Evolutionary conservation across 2,797 vertebrate species (phyloP).

Genomic region (Choloepus didactylus): DNA sequence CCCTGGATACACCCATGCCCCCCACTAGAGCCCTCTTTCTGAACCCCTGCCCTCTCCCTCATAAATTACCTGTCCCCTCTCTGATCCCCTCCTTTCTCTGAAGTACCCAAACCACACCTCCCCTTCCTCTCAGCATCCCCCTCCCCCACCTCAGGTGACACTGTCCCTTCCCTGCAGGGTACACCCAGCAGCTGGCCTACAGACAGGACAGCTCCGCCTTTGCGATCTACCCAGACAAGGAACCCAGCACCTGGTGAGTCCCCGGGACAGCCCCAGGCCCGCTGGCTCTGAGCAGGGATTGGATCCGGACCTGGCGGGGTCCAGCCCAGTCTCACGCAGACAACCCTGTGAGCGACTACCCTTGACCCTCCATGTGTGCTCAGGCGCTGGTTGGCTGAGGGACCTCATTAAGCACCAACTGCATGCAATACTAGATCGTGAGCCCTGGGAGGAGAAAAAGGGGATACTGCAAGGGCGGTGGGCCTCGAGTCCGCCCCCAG

Average conservation of each 20-base stretch:
- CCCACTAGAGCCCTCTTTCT: too few relatives aligned
- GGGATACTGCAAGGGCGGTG: too few relatives aligned
- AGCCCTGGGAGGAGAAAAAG: too few relatives aligned
- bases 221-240: not conserved
- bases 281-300: not conserved
- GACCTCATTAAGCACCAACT: not conserved
- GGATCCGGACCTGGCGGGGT: too few relatives aligned
- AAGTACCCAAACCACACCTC: not conserved
- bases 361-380: not conserved
- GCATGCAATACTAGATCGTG: fast-evolving
- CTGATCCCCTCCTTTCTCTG: not conserved
- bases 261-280: fast-evolving
- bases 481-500: too few relatives aligned
- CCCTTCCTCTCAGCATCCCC: too few relatives aligned
- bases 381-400: fast-evolving
- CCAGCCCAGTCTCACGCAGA: not conserved
- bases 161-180: slow-evolving; percentile 88
- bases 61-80: not conserved
- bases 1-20: too few relatives aligned
- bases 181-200: slow-evolving; percentile 89
- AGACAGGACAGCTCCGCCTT: slow-evolving; percentile 89
- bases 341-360: not conserved
- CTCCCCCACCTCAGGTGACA: not conserved
- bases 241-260: slow-evolving; percentile 92
- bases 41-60: too few relatives aligned